These are phyloP conservation scores for Platycercus adscitus DNA, from an alignment of 2,113 vertebrate genomes.

Conservation along the genomic window DNA sequence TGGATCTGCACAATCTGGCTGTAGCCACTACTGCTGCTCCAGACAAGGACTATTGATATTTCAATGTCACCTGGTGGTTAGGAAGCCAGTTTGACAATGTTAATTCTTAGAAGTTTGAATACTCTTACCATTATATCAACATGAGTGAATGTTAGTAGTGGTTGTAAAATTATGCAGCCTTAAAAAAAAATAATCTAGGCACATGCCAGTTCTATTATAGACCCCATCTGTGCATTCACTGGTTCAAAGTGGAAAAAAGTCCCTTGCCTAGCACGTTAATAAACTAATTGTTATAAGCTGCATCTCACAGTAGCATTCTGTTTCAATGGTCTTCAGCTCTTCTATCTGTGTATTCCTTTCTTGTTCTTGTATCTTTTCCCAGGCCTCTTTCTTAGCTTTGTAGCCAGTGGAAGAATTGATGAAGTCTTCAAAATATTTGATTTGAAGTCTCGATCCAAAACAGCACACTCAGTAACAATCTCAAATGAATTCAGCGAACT, in stretches of 20 bases:
- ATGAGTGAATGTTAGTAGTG: rapidly evolving
- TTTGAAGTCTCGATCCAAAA: background rate
- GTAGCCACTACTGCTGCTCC: background rate
- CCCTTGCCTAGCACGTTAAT: constrained; percentile 32
- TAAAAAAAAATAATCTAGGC: background rate
- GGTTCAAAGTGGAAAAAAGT: constrained; percentile 30
- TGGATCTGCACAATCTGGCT: background rate
- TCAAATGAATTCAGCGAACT: background rate
- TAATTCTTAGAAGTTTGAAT: constrained; percentile 8
- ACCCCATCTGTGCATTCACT: constrained; percentile 42
- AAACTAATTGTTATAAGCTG: constrained; percentile 38
- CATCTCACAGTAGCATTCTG: background rate
- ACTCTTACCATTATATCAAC: background rate
- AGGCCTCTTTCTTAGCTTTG: background rate
- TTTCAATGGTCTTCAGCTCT: constrained; percentile 26
- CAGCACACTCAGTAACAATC: background rate
- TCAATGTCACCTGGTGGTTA: background rate
- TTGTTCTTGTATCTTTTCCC: background rate
- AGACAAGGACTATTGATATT: background rate
- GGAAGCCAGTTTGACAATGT: background rate
- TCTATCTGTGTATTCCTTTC: background rate
- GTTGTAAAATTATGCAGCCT: constrained; percentile 28
- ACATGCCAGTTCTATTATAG: constrained; percentile 32
- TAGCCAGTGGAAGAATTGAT: background rate
- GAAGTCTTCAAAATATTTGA: background rate